A percentile compares a stretch with the other conserved stretches of the same genome.
These are phyloP conservation scores for Rhynchonycteris naso DNA, from an alignment of 2,797 vertebrate genomes.

Conservation along the genomic window DNA sequence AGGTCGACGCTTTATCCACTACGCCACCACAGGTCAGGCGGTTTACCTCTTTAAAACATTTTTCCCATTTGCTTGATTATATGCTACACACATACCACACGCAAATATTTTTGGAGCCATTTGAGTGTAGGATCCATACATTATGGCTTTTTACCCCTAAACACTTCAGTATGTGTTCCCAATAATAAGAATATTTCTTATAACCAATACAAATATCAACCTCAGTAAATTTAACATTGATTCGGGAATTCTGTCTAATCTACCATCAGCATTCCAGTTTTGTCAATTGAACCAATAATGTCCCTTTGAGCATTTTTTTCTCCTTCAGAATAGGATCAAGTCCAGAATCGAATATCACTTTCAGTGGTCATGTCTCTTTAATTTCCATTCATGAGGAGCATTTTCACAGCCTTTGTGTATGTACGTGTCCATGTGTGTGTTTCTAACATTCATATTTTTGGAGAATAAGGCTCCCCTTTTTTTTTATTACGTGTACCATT, in stretches of 20 bases:
- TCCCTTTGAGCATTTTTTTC: not conserved
- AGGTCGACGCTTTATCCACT: too few species aligned
- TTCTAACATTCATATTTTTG: not conserved
- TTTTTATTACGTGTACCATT: not conserved
- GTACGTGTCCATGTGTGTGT: not conserved
- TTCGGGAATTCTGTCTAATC: not conserved
- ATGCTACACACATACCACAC: not conserved
- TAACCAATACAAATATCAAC: not conserved
- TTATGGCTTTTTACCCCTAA: slow-evolving; percentile 11
- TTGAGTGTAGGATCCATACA: not conserved
- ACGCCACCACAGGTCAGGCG: too few species aligned
- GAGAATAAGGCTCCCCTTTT: not conserved
- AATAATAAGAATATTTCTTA: not conserved
- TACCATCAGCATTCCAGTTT: not conserved
- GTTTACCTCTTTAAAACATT: not conserved
- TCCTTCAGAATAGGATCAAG: not conserved
- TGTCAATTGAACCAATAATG: not conserved
- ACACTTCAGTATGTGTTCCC: not conserved
- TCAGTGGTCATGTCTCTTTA: not conserved
- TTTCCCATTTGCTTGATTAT: not conserved
- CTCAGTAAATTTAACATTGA: not conserved
- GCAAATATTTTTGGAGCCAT: not conserved
- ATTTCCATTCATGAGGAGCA: not conserved
- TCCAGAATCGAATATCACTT: not conserved
- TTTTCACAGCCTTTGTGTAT: not conserved